Evolutionary conservation across 2,888 invertebrate species (phyloP).

Genomic region (Tolmerus cingulatus): DNA sequence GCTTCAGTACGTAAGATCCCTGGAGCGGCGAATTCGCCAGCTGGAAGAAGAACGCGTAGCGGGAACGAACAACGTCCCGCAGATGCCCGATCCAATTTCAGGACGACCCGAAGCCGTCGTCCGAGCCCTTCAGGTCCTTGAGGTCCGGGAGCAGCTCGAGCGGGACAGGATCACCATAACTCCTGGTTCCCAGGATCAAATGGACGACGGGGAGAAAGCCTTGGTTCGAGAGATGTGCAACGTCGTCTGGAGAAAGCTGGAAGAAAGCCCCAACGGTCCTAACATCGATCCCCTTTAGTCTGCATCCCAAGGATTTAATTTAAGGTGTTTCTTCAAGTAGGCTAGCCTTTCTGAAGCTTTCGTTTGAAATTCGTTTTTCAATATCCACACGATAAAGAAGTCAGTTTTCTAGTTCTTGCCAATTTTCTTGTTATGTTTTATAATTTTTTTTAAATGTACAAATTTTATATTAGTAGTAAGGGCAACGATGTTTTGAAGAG

Average conservation of each 20-base stretch:
- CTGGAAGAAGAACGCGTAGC: slow-evolving; percentile 78
- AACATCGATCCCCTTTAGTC: slow-evolving; percentile 57
- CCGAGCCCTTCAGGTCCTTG: slow-evolving; percentile 89
- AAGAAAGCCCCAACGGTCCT: slow-evolving; percentile 77
- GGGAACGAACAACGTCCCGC: slow-evolving; percentile 46
- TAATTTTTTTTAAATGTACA: slow-evolving; percentile 18
- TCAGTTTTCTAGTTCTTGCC: slow-evolving; percentile 13
- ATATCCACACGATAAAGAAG: not conserved
- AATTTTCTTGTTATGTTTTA: slow-evolving; percentile 23
- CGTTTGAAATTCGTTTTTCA: not conserved
- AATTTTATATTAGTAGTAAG: slow-evolving; percentile 19
- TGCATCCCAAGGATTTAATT: not conserved
- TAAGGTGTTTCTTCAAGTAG: not conserved
- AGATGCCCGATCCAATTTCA: slow-evolving; percentile 63
- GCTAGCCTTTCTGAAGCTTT: slow-evolving; percentile 1
- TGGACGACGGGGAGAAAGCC: slow-evolving; percentile 90
- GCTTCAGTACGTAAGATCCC: slow-evolving; percentile 87
- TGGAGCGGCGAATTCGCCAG: slow-evolving; percentile 86
- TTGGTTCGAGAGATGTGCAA: slow-evolving; percentile 96
- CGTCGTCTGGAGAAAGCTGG: slow-evolving; percentile 90
- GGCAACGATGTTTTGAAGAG: not conserved
- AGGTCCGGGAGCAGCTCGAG: slow-evolving; percentile 88
- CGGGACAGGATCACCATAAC: slow-evolving; percentile 67
- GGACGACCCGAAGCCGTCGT: slow-evolving; percentile 91
- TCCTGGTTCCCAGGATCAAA: slow-evolving; percentile 65